Percentiles rank a stretch among this genome's conserved stretches.
These are phyloP conservation scores for Thereva nobilitata DNA, from an alignment of 2,888 invertebrate genomes.

Conservation along the genomic window DNA sequence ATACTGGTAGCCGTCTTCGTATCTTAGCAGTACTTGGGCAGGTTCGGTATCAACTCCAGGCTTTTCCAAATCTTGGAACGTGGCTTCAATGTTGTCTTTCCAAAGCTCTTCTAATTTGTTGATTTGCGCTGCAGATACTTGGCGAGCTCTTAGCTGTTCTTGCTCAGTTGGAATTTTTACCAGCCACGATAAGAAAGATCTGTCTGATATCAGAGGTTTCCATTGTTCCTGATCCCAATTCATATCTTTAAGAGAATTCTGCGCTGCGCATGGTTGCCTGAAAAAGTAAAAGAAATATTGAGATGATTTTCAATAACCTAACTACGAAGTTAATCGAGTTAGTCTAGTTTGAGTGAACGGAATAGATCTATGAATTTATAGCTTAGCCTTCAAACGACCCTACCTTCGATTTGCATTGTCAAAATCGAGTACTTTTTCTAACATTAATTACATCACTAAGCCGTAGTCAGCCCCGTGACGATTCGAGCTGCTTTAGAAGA, in stretches of 20 bases:
- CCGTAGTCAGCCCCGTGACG: too few relatives aligned
- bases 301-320: neutral
- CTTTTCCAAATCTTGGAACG: slow-evolving; percentile 96
- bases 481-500: too few relatives aligned
- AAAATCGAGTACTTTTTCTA: too few relatives aligned
- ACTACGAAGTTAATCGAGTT: too few relatives aligned
- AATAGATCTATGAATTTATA: too few relatives aligned
- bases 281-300: slow-evolving; percentile 3
- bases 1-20: slow-evolving; percentile 99
- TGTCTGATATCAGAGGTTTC: slow-evolving; percentile 97
- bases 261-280: slow-evolving; percentile 94
- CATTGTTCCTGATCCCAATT: slow-evolving; percentile 99
- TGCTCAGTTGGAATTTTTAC: slow-evolving; percentile 97
- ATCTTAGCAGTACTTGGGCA: slow-evolving; percentile 76
- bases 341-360: too few relatives aligned
- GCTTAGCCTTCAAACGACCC: too few relatives aligned
- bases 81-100: slow-evolving; percentile 98
- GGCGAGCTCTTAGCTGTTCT: slow-evolving; percentile 92
- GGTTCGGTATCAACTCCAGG: slow-evolving; percentile 98
- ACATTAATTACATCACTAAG: too few relatives aligned
- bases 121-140: slow-evolving; percentile 96
- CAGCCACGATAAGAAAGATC: slow-evolving; percentile 94
- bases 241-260: slow-evolving; percentile 96
- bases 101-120: slow-evolving; percentile 97
- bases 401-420: too few relatives aligned